Conservation (phyloP, 2,113 vertebrate genomes). For the Heterocephalus glaber region DNA sequence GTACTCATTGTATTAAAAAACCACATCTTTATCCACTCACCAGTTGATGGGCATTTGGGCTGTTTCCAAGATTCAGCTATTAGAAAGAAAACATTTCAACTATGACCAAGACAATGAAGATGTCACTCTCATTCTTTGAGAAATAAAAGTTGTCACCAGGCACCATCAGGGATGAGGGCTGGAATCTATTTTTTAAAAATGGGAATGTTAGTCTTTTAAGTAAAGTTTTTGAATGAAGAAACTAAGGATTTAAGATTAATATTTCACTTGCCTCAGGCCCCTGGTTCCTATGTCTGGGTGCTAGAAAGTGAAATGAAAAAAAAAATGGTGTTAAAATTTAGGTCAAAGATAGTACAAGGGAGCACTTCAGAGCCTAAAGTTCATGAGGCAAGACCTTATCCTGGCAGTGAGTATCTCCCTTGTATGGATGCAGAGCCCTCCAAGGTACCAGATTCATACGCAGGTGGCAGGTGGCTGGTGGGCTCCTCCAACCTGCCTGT, state of each 20-base stretch:
- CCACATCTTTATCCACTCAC: too few relatives aligned
- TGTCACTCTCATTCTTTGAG: conserved; percentile 87
- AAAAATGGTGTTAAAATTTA: neutral
- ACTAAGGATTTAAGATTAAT: neutral
- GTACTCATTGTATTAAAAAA: too few relatives aligned
- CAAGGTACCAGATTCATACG: neutral
- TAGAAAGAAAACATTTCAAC: conserved; percentile 85
- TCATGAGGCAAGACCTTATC: neutral
- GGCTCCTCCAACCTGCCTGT: neutral
- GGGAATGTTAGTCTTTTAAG: neutral
- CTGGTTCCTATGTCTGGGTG: conserved; percentile 2
- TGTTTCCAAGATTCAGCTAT: too few relatives aligned
- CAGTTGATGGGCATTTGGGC: too few relatives aligned
- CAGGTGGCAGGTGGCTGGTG: neutral
- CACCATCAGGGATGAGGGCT: neutral
- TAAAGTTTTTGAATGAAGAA: neutral
- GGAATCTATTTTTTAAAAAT: neutral
- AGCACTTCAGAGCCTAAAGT: neutral
- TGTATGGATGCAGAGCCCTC: neutral
- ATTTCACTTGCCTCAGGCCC: neutral
- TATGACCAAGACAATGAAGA: conserved; percentile 91
- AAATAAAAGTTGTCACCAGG: conserved; percentile 80
- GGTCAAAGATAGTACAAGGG: neutral
- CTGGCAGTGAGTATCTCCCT: neutral
- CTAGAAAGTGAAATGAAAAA: conserved; percentile 42